phyloP scores from a whole-genome alignment of 1,140 invertebrate species.

The Temnothorax nylanderi region DNA sequence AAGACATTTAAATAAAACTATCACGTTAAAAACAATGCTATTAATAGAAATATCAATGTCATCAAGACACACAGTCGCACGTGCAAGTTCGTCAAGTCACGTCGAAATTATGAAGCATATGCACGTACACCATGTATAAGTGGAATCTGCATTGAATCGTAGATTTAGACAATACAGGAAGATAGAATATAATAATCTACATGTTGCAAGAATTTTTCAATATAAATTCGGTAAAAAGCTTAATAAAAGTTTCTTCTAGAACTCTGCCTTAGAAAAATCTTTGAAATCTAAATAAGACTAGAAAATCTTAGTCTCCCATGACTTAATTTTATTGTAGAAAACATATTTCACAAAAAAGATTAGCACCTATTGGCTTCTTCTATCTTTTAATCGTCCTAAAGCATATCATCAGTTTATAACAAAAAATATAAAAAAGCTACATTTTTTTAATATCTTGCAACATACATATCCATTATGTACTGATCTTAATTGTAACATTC shows the following conservation, averaged over 20 bases:
- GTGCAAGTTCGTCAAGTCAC: background rate
- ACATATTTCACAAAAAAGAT: background rate
- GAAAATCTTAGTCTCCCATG: background rate
- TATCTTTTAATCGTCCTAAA: background rate
- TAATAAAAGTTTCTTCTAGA: background rate
- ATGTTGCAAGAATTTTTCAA: background rate
- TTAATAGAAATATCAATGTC: conserved; percentile 33
- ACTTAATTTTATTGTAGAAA: background rate
- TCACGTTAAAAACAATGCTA: conserved; percentile 18
- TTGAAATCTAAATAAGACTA: background rate
- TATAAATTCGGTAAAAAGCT: background rate
- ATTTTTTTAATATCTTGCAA: background rate
- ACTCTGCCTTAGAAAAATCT: background rate
- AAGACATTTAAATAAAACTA: conserved; percentile 3
- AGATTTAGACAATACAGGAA: background rate
- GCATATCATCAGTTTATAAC: background rate
- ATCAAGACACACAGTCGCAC: background rate
- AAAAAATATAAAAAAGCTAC: background rate
- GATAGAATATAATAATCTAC: background rate
- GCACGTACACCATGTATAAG: conserved; percentile 16
- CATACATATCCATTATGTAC: background rate
- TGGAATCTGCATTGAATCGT: conserved; percentile 27
- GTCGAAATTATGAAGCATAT: conserved; percentile 24
- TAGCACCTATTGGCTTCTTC: background rate
- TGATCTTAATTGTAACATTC: background rate